Evolutionary conservation across 2,113 vertebrate genomes (phyloP).

Genomic region (Forbesichthys agassizii): DNA sequence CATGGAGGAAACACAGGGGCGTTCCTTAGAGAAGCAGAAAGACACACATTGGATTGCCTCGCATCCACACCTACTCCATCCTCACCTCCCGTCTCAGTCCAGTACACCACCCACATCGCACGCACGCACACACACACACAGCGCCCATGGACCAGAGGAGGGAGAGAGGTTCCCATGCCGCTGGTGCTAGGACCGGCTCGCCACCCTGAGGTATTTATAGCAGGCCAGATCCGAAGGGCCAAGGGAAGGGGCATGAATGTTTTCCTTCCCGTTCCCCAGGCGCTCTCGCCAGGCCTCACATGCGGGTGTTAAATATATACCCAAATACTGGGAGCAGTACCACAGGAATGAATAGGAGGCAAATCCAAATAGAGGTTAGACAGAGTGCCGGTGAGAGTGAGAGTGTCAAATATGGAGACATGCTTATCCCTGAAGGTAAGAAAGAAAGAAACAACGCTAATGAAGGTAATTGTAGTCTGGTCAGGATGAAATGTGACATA

Average conservation of each 20-base stretch:
- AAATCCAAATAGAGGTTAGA: conserved; percentile 10
- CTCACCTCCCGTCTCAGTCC: no score
- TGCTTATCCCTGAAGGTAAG: conserved; percentile 3
- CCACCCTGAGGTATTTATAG: conserved; percentile 93
- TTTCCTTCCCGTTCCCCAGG: conserved; percentile 95
- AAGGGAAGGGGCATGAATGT: conserved; percentile 89
- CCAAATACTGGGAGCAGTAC: conserved; percentile 74
- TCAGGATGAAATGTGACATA: conserved; percentile 49
- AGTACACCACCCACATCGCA: no score
- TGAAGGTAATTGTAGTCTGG: conserved; percentile 36
- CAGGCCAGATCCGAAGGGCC: conserved; percentile 76
- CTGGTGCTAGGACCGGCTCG: conserved; percentile 85
- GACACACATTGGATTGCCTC: conserved; percentile 6
- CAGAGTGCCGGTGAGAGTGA: conserved; percentile 4
- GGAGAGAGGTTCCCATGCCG: conserved; percentile 93
- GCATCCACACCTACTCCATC: no score
- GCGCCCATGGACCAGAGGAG: conserved; percentile 52
- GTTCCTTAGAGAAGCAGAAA: conserved; percentile 61
- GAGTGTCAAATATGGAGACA: conserved; percentile 14
- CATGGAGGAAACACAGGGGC: conserved; percentile 53
- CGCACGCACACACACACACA: conserved; percentile 6
- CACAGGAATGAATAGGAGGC: conserved; percentile 44
- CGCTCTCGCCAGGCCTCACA: conserved; percentile 79
- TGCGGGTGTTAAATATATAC: conserved; percentile 81
- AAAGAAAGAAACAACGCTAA: not conserved